Evolutionary conservation across 2,797 vertebrate genomes (phyloP), one percentile per base, ranked within the genome.

Genomic region (Chelon auratus): DNA sequence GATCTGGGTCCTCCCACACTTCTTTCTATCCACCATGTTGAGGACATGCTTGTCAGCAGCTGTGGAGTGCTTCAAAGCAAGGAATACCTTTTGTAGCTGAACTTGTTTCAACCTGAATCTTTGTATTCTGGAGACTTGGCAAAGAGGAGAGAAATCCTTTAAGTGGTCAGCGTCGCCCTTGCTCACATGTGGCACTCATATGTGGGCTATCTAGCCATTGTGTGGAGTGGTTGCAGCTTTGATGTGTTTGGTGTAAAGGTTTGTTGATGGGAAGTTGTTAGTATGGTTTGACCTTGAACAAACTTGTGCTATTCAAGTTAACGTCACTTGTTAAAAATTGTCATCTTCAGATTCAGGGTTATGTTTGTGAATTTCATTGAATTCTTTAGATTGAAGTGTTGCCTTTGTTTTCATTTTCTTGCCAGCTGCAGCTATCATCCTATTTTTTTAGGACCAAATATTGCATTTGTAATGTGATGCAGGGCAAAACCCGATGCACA

Each of bases 141-240:
- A 84, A 60, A 78, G 73, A 89, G 86, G 83, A 76, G 87, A 83
- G 91, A 91, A 87, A 84, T 89, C 84, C 78, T 89, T 93, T 83
- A 88, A 92, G 91, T 91, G 90, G 90, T 89, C 90, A 90, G n/a
- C 48, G 81, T 68, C 81, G 80, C 81, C 78, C 66, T 78, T 56
- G 39, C 71, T 77, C 87, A 90, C 93, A 94, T 93, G 90, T 94
- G 93, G 89, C 74, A 62, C 80, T 93, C 92, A 91, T 93, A 90
- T 92, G 92, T 80, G 78, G 77, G 65, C 73, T 60, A 81, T 86
- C 75, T 61, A 9, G 74, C 72, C 75, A 84, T 87, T 93, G 91
- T 93, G 91, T 85, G 72, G 81, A 89, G 78, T 74, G 66, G 68
- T 70, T 75, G 26, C 59, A 75, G 81, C 92, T 93, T 92, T 89